Conservation (phyloP, 2,797 vertebrate genomes). For the Yasuhikotakia modesta region DNA sequence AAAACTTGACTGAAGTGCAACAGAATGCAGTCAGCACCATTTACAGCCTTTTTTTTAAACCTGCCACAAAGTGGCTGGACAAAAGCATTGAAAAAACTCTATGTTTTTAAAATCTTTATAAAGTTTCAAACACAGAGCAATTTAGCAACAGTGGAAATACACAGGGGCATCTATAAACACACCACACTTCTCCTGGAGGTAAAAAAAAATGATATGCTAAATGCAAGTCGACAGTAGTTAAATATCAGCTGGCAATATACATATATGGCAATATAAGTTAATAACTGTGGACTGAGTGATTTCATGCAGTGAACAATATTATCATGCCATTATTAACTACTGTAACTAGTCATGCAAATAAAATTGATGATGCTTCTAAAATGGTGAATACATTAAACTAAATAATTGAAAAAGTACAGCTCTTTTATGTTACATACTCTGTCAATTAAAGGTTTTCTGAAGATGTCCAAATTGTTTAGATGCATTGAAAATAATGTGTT, state of each 20-base stretch:
- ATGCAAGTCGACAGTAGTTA: slow-evolving; percentile 8
- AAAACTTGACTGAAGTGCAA: background rate
- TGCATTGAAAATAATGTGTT: background rate
- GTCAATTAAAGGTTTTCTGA: background rate
- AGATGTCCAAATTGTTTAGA: background rate
- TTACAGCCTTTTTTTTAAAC: background rate
- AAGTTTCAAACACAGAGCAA: background rate
- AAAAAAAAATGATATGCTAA: background rate
- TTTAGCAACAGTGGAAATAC: background rate
- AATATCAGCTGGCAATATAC: slow-evolving; percentile 8
- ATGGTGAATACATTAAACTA: background rate
- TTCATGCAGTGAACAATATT: background rate
- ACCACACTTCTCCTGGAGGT: background rate
- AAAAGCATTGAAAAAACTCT: background rate
- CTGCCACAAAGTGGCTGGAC: background rate
- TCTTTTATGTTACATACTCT: background rate
- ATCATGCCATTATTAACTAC: background rate
- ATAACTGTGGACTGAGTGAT: background rate
- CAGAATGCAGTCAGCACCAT: background rate
- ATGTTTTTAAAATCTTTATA: background rate
- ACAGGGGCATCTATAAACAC: background rate
- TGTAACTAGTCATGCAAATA: background rate
- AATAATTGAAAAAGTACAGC: background rate
- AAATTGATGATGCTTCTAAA: background rate
- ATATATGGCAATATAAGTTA: background rate